Conservation (phyloP, 2,888 invertebrate species). For the Panopea generosa region DNA sequence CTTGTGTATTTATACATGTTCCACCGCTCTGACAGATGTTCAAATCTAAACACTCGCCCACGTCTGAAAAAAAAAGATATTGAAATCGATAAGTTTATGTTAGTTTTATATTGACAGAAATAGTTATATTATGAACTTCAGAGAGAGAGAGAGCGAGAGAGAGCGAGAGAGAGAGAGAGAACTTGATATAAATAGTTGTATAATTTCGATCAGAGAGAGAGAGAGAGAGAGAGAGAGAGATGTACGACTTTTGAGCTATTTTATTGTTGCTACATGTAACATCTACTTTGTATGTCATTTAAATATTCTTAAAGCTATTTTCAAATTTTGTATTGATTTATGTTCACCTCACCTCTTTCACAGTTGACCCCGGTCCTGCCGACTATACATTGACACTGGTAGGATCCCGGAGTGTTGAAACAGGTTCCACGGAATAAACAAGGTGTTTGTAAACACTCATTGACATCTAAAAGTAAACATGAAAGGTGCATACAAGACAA, state of each 20-base stretch:
- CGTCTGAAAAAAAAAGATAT: too few relatives aligned
- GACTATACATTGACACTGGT: constrained; percentile 53
- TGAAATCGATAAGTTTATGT: too few relatives aligned
- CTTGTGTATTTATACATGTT: constrained; percentile 67
- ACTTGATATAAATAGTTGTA: too few relatives aligned
- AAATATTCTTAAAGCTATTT: background rate
- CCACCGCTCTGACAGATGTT: constrained; percentile 65
- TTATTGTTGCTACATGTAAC: too few relatives aligned
- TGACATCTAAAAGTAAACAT: constrained; percentile 28
- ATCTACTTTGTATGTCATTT: background rate
- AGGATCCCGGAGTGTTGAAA: constrained; percentile 58
- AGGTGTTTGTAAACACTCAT: constrained; percentile 54
- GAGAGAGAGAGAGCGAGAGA: too few relatives aligned
- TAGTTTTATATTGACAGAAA: too few relatives aligned
- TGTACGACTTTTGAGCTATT: too few relatives aligned
- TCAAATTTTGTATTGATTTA: too few relatives aligned
- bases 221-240: too few relatives aligned
- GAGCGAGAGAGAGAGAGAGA: too few relatives aligned
- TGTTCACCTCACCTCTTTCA: constrained; percentile 49
- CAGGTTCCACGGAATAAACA: constrained; percentile 61
- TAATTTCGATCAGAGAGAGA: too few relatives aligned
- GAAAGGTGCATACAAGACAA: background rate
- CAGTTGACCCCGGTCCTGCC: constrained; percentile 61
- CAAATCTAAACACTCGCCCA: constrained; percentile 62
- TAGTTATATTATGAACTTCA: too few relatives aligned